Evolutionary conservation across 2,888 invertebrate genomes (phyloP), one percentile per base, ranked within the genome.

Genomic region (Drepana falcataria): DNA sequence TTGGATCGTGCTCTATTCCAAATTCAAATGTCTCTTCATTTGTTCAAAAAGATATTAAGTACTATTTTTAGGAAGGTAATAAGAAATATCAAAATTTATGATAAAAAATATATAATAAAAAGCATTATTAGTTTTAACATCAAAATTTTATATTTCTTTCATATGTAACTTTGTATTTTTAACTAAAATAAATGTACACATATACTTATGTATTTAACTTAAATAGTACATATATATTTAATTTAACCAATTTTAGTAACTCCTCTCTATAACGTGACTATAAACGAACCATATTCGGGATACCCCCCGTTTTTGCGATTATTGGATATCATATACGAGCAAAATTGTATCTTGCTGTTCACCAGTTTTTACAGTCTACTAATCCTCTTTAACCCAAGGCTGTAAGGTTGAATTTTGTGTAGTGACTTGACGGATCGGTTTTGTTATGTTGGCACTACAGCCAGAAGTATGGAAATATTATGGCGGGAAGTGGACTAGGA

Each of bases 401-500:
- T 37, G 37, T 49, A 49, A 49, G 37, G 33, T 21, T 4, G 21
- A 35, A n/a, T 35, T n/a, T 49, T 9, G n/a, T 2, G 21, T n/a
- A 37, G 33, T 37, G 37, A 6, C 2, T 37, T 37, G 3, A 7
- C 34, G 7, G 40, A 9, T 35, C 9, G 44, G n/a, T 40, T 35
- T 35, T 35, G 5, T n/a, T 59, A 49, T 54, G 33, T 49, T 56
- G 51, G 52, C 35, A 47, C 54, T 35, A 58, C 55, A 61, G 54
- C 53, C 63, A 68, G 66, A 76, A 78, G 77, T 85, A 87, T 89
- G 87, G 83, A 83, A 87, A 87, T 87, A 84, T 83, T 80, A 86
- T 77, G 77, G 81, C 81, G 77, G 81, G 83, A 86, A 84, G 79
- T 83, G 57, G 88, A 83, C 79, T 88, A 85, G 81, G 83, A 87